phyloP scores from a whole-genome alignment of 1,140 invertebrate species.

The Lepidurus packardi region DNA sequence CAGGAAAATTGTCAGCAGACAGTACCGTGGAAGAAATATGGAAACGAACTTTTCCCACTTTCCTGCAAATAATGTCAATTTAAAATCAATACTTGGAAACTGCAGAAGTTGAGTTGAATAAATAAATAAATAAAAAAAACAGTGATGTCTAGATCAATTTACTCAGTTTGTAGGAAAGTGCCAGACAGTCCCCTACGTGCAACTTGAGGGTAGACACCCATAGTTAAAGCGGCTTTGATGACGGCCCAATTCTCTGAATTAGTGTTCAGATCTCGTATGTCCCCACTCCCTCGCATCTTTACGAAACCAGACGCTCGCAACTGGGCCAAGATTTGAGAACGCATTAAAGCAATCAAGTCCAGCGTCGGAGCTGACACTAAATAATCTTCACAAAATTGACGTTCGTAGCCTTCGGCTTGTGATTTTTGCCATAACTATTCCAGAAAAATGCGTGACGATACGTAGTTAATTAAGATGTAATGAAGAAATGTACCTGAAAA shows the following conservation, averaged over 20 bases:
- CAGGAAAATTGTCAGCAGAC: constrained; percentile 44
- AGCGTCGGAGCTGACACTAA: constrained; percentile 74
- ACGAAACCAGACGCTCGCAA: constrained; percentile 79
- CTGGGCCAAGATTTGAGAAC: constrained; percentile 74
- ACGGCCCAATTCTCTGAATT: constrained; percentile 87
- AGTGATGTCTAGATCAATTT: neutral
- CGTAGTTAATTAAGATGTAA: too few relatives aligned
- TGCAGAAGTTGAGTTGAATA: too few relatives aligned
- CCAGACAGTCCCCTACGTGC: constrained; percentile 47
- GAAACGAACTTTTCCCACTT: constrained; percentile 65
- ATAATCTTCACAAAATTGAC: constrained; percentile 69
- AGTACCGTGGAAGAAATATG: constrained; percentile 67
- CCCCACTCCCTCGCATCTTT: constrained; percentile 62
- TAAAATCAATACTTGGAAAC: neutral
- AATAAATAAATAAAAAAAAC: neutral
- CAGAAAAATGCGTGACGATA: constrained; percentile 33
- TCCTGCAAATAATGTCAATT: constrained; percentile 47
- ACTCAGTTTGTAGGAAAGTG: neutral
- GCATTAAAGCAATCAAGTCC: constrained; percentile 59
- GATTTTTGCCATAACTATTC: constrained; percentile 59
- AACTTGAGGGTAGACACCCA: constrained; percentile 82
- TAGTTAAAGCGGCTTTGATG: constrained; percentile 80
- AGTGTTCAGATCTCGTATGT: constrained; percentile 69
- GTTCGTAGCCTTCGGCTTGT: constrained; percentile 59
- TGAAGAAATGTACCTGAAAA: constrained; percentile 59